These are phyloP conservation scores for Maniola hyperantus DNA, from an alignment of 2,888 invertebrate genomes.

Conservation along the genomic window DNA sequence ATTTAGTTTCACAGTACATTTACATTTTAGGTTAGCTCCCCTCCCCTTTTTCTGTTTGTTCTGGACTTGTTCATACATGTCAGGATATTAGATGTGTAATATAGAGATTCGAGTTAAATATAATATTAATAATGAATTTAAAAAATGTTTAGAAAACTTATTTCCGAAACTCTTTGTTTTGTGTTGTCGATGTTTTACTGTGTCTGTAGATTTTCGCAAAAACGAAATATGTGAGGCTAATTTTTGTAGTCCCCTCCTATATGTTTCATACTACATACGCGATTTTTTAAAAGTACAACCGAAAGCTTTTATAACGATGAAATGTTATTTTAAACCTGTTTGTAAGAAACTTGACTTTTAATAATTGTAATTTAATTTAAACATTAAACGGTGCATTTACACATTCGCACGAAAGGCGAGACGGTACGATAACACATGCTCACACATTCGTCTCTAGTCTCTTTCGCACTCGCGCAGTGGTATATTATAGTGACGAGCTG, in stretches of 20 bases:
- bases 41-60: slow-evolving; percentile 30
- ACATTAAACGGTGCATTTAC: too few species aligned
- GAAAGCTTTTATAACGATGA: neutral
- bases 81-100: slow-evolving; percentile 76
- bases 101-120: slow-evolving; percentile 68
- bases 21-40: slow-evolving; percentile 60
- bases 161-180: slow-evolving; percentile 51
- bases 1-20: slow-evolving; percentile 54
- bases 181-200: slow-evolving; percentile 50
- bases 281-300: too few species aligned
- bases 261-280: neutral
- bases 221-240: neutral
- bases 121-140: slow-evolving; percentile 52
- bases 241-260: neutral
- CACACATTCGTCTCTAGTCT: too few species aligned
- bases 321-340: neutral
- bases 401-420: too few species aligned
- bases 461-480: too few species aligned
- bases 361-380: too few species aligned
- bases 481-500: too few species aligned
- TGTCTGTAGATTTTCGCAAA: slow-evolving; percentile 33
- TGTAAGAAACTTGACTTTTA: neutral
- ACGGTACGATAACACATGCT: too few species aligned
- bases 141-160: slow-evolving; percentile 33
- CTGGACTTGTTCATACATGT: slow-evolving; percentile 52